Evolutionary conservation across 2,113 vertebrate genomes (phyloP), one percentile per base, ranked within the genome.

Genomic region (Nesogale talazaci): DNA sequence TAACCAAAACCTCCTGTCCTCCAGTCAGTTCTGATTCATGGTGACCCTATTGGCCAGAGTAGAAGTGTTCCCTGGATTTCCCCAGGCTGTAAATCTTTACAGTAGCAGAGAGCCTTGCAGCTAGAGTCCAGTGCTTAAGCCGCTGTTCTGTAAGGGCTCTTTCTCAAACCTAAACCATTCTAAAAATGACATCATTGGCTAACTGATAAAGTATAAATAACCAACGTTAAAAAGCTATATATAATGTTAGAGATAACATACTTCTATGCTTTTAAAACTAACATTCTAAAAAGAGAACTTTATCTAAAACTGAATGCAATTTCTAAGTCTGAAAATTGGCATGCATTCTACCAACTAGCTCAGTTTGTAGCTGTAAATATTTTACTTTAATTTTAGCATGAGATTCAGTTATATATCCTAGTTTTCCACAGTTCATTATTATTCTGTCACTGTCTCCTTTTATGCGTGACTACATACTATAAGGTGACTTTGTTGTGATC

Each of bases 371-470:
- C 2, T 70, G 38, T 83, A 82, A 92, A 81, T 93, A 92, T 70
- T 96, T 94, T 6, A 20, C 9, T 92, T 27, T 80, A 90, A 36
- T 76, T 91, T 88, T 1, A 95, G 9, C 15, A 81, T 15, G 90
- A 74, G 19, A 88, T 92, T 83, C 36, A 36, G 90, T 89, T 91
- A 82, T 31, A 78, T 1, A 16, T 90, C 36, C 93, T 25, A 63
- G 40, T 56, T 82, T 1, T 34, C 38, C 75, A 76, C 34, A 92
- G 70, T 36, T 94, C 42, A 80, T 90, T 94, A 83, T 82, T 92
- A 83, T 52, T 70, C 11, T 0, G 0, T 91, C 72, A 87, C 92
- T 96, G 90, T 78, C 83, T 93, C 80, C 84, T 93, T 94, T 97
- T 57, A 96, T 96, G 80, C 46, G 94, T 84, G 57, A 94, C 65